Evolutionary conservation across 30 jellyfish, hydroid and myxozoan species (phyloP).

Genomic region (Mastigias papua): DNA sequence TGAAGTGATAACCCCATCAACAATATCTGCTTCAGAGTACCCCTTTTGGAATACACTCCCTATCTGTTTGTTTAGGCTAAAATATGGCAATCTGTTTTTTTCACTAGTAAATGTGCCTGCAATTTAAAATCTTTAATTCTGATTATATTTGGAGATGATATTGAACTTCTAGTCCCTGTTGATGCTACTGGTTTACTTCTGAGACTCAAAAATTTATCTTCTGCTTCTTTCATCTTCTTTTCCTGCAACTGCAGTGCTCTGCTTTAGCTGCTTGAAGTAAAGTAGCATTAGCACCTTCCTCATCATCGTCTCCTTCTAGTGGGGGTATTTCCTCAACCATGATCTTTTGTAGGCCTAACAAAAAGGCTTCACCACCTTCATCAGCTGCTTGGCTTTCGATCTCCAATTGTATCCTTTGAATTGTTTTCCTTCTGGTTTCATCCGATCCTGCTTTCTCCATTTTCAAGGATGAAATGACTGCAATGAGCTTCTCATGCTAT

Average conservation of each 20-base stretch:
- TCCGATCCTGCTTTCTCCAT: slow-evolving; percentile 44
- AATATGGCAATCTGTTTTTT: slow-evolving; percentile 6
- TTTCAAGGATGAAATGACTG: slow-evolving; percentile 11
- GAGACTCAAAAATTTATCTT: slow-evolving; percentile 26
- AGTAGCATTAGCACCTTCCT: slow-evolving; percentile 36
- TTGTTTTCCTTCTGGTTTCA: slow-evolving; percentile 41
- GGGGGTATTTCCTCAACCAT: slow-evolving; percentile 28
- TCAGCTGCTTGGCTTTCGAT: slow-evolving; percentile 56
- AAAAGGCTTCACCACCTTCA: slow-evolving; percentile 49
- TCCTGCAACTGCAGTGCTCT: slow-evolving; percentile 32
- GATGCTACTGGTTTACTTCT: slow-evolving; percentile 37
- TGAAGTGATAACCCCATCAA: slow-evolving; percentile 61
- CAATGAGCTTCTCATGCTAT: slow-evolving; percentile 8
- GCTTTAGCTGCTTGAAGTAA: slow-evolving; percentile 44
- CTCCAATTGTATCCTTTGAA: slow-evolving; percentile 39
- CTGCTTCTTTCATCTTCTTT: slow-evolving; percentile 54
- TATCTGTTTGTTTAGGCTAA: slow-evolving; percentile 50
- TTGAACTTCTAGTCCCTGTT: slow-evolving; percentile 43
- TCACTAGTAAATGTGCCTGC: slow-evolving; percentile 46
- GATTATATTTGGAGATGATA: slow-evolving; percentile 36
- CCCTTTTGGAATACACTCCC: slow-evolving; percentile 44
- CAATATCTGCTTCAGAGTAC: slow-evolving; percentile 57
- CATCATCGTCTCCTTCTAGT: slow-evolving; percentile 18
- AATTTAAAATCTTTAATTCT: slow-evolving; percentile 42
- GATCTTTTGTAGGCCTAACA: slow-evolving; percentile 28